Evolutionary conservation across 1,140 invertebrate genomes (phyloP), one percentile per base, ranked within the genome.

Genomic region (Chlorops oryzae): DNA sequence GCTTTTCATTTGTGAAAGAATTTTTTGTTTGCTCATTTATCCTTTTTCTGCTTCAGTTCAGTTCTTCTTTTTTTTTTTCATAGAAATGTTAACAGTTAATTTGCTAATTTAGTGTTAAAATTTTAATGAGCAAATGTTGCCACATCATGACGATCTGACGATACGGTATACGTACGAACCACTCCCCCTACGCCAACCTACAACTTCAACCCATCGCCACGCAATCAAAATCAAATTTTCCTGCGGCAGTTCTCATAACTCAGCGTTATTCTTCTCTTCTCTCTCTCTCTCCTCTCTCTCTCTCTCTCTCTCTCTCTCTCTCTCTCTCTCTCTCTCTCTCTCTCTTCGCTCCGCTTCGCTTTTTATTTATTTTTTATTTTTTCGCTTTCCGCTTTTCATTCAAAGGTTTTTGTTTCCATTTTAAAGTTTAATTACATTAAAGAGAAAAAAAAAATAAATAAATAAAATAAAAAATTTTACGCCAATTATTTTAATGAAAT

Each of bases 31-130:
- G n/a, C n/a, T n/a, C n/a, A n/a, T n/a, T n/a, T n/a, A n/a, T n/a
- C n/a, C n/a, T n/a, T n/a, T n/a, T n/a, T n/a, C n/a, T n/a, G n/a
- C n/a, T n/a, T n/a, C n/a, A n/a, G n/a, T n/a, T n/a, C n/a, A n/a
- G n/a, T n/a, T n/a, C n/a, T n/a, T n/a, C n/a, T n/a, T n/a, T n/a
- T n/a, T n/a, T n/a, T n/a, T n/a, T n/a, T n/a, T n/a, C n/a, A n/a
- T n/a, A n/a, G n/a, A n/a, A n/a, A n/a, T n/a, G n/a, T n/a, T 22
- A 45, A 15, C 40, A 51, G 50, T 51, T 51, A 51, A 51, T 51
- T 51, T 35, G 50, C 50, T 51, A 51, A 51, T 51, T 51, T 51
- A 24, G 50, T 44, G 41, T 40, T 51, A 35, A 51, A 51, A 44
- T 51, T 43, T 51, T 51, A 51, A 51, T 51, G 45, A 45, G 4